These are phyloP conservation scores for Chloebia gouldiae DNA, from an alignment of 2,113 vertebrate genomes.

Conservation along the genomic window DNA sequence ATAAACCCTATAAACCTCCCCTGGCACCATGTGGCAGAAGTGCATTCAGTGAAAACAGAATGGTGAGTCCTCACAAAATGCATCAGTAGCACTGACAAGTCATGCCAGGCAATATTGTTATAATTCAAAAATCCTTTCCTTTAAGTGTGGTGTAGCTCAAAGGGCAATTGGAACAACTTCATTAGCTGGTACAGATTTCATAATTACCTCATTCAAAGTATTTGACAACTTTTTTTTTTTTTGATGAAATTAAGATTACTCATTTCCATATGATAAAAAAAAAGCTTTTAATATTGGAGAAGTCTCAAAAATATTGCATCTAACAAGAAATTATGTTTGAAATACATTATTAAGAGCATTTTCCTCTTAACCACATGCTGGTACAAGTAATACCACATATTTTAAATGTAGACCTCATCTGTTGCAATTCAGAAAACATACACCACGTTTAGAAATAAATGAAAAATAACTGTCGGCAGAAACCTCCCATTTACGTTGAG, in stretches of 20 bases:
- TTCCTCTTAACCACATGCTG: background rate
- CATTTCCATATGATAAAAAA: background rate
- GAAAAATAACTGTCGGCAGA: background rate
- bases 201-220: background rate
- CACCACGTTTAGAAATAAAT: background rate
- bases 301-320: background rate
- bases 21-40: background rate
- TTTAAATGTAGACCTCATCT: background rate
- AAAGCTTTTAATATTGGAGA: background rate
- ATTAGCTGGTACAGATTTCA: background rate
- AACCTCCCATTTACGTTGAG: fast-evolving
- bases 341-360: background rate
- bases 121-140: background rate
- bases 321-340: background rate
- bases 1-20: background rate
- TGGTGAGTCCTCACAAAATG: background rate
- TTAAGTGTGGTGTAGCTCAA: background rate
- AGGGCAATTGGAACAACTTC: background rate
- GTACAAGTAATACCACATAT: background rate
- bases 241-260: background rate
- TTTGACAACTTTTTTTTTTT: background rate
- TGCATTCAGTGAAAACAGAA: background rate
- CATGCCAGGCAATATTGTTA: background rate
- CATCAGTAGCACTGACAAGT: background rate
- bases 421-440: background rate